Evolutionary conservation across 2,797 vertebrate genomes (phyloP).

Genomic region (Picus viridis): DNA sequence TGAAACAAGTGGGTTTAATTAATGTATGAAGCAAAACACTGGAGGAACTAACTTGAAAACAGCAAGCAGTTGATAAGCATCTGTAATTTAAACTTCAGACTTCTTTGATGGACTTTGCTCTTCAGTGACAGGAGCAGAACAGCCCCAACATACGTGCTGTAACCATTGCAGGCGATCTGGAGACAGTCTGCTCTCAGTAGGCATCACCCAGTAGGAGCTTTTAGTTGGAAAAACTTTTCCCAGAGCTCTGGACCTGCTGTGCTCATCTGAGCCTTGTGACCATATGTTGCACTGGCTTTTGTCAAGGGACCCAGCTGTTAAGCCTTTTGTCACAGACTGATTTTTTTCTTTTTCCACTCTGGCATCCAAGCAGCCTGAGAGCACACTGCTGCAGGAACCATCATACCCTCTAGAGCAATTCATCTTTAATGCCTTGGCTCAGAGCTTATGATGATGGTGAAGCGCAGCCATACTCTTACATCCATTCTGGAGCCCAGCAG

Average conservation of each 20-base stretch:
- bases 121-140: neutral
- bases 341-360: neutral
- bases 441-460: neutral
- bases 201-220: neutral
- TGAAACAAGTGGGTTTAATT: neutral
- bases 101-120: neutral
- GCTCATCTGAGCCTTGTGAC: neutral
- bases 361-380: neutral
- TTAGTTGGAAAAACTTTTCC: neutral
- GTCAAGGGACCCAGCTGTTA: neutral
- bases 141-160: neutral
- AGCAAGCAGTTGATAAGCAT: neutral
- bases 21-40: neutral
- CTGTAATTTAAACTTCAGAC: neutral
- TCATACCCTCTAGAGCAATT: neutral
- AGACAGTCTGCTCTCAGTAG: neutral
- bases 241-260: neutral
- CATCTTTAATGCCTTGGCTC: neutral
- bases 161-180: neutral
- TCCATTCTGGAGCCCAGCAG: neutral
- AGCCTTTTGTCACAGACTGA: neutral
- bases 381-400: neutral
- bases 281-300: neutral
- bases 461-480: neutral
- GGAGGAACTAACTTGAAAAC: neutral